A percentile compares a stretch with the other conserved stretches of the same genome.
phyloP scores from a whole-genome alignment of 1,140 invertebrate species.

The Ostrea edulis region DNA sequence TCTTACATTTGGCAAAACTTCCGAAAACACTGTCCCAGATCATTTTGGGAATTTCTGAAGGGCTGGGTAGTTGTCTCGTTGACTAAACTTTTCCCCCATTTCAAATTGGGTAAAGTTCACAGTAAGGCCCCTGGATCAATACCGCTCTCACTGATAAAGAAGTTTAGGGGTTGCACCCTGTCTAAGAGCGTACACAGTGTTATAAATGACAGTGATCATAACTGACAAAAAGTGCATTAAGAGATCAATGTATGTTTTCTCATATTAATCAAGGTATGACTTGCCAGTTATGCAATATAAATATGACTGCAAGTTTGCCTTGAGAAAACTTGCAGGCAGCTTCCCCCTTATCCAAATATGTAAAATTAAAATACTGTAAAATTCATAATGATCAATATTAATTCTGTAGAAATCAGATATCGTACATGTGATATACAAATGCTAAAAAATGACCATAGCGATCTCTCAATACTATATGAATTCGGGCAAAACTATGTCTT shows the following conservation, averaged over 20 bases:
- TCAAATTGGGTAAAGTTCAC: neutral
- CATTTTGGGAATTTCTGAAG: slow-evolving; percentile 4
- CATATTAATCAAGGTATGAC: neutral
- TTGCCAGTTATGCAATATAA: neutral
- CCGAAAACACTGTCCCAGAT: neutral
- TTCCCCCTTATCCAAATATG: neutral
- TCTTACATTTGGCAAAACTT: neutral
- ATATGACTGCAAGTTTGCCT: neutral
- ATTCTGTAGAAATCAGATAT: no score
- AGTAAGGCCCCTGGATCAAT: slow-evolving; percentile 29
- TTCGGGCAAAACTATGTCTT: no score
- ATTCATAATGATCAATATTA: neutral
- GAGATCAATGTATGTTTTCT: slow-evolving; percentile 1
- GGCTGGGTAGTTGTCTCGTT: slow-evolving; percentile 6
- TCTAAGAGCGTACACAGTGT: slow-evolving; percentile 8
- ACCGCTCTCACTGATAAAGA: slow-evolving; percentile 35
- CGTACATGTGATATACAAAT: no score
- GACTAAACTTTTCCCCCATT: slow-evolving; percentile 4
- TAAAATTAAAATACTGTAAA: neutral
- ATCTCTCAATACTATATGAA: no score
- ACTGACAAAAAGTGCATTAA: slow-evolving; percentile 33
- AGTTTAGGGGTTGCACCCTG: slow-evolving; percentile 8
- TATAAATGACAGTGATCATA: slow-evolving; percentile 31
- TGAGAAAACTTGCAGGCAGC: neutral
- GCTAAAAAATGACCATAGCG: no score